Base-by-base conservation (phyloP, 2,113 vertebrate genomes). In the Ancistrus triradiatus region DNA sequence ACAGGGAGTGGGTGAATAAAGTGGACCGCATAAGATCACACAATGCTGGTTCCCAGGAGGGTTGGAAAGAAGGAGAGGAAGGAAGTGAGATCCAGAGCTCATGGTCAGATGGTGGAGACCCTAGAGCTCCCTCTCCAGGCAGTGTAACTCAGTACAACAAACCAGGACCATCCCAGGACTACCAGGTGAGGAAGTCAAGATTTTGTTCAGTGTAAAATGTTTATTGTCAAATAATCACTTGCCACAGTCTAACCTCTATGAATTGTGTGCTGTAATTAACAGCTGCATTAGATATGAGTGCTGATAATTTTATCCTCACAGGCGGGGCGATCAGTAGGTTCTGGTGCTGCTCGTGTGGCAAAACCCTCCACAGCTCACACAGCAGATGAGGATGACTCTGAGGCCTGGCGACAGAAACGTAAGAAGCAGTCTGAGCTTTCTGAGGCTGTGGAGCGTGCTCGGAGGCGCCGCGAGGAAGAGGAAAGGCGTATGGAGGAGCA, bases 401-500 rank as follows among this genome's bases (percentile, higher is more conserved):
- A 98, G 53, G 92, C 94, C 0, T 99, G 95, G 97, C 90, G 95
- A 44, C 97, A 98, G 48, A 93, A 95, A 63, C 87, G 97, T 47
- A 87, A 94, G 58, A 95, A 97, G 40, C 91, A 93, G 62, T 85
- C 90, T 0, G 96, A 98, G 48, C 78, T 97, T 35, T 96, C 95
- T 0, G 95, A 95, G 2, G 93, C 95, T 0, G 95, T 98, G 14
- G 97, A 99, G 57, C 88, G 97, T 22, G 97, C 97, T 1, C 89
- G 97, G 8, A 88, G 93, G 43, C 84, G 97, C 7, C 88, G 97
- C 27, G 97, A 96, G 35, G 97, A 98, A 28, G 95, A 99, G 9
- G 97, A 99, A 57, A 86, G 92, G n/a, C 86, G 92, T 19, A 98
- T 98, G 97, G 95, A 98, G 51, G 94, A 98, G 46, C 95, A 97